phyloP scores from a whole-genome alignment of 2,888 invertebrate genomes.

The Nipponacmea schrenckii region DNA sequence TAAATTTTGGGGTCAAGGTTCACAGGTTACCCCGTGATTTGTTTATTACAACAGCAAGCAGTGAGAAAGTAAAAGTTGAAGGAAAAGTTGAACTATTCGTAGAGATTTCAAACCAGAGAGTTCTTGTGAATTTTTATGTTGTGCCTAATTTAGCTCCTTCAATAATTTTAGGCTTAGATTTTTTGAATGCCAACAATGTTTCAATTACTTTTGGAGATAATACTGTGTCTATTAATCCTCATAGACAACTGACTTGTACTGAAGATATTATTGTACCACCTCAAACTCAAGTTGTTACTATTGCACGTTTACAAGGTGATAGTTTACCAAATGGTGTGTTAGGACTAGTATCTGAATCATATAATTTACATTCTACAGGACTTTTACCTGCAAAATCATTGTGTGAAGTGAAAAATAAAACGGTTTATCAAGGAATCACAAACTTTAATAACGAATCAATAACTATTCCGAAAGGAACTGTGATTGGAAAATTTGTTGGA shows the following conservation, averaged over 20 bases:
- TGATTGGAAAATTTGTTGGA: neutral
- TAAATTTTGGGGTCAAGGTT: neutral
- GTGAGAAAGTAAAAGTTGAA: conserved; percentile 3
- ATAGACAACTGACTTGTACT: conserved; percentile 2
- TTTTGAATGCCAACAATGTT: neutral
- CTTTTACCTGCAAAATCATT: conserved; percentile 2
- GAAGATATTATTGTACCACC: conserved; percentile 3
- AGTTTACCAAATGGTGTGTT: conserved; percentile 12
- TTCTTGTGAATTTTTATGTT: conserved; percentile 9
- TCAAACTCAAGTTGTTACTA: neutral
- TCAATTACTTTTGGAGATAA: neutral
- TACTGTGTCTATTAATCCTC: conserved; percentile 4
- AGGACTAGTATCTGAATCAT: conserved; percentile 3
- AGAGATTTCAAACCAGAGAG: neutral
- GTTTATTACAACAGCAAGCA: conserved; percentile 6
- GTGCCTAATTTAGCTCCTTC: neutral
- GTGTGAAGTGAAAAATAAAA: conserved; percentile 3
- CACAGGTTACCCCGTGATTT: neutral
- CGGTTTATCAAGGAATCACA: neutral
- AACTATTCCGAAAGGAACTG: neutral
- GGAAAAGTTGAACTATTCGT: conserved; percentile 2
- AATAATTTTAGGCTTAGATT: conserved; percentile 7
- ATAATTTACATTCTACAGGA: conserved; percentile 8
- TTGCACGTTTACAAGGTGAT: conserved; percentile 1
- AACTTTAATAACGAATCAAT: neutral